Percentiles rank a stretch among this genome's conserved stretches.
These are phyloP conservation scores for Psilopogon haemacephalus DNA, from an alignment of 2,113 vertebrate species.

Conservation along the genomic window DNA sequence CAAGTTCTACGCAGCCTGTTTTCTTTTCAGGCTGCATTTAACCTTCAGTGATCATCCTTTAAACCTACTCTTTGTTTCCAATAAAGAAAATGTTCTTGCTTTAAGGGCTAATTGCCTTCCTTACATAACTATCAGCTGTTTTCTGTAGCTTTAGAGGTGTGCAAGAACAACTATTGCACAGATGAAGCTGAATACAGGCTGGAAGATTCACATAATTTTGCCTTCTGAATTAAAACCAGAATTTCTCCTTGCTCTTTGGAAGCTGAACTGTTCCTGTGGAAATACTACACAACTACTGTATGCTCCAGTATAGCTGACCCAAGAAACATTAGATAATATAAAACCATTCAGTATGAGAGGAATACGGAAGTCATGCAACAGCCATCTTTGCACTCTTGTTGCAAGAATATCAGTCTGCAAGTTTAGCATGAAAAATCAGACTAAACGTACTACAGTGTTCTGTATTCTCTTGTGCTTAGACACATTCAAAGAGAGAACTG, in stretches of 20 bases:
- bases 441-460: background rate
- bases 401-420: background rate
- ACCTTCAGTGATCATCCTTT: slow-evolving; percentile 7
- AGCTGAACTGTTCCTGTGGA: background rate
- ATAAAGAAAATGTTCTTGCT: background rate
- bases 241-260: background rate
- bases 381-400: background rate
- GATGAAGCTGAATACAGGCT: background rate
- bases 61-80: background rate
- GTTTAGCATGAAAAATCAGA: background rate
- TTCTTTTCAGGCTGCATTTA: slow-evolving; percentile 34
- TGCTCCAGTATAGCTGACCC: background rate
- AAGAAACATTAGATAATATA: background rate
- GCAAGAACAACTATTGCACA: background rate
- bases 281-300: background rate
- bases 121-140: background rate
- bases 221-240: background rate
- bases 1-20: slow-evolving; percentile 24
- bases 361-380: background rate
- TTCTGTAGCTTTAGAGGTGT: background rate
- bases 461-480: background rate
- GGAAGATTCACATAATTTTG: background rate
- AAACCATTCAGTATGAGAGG: background rate
- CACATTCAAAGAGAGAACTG: background rate
- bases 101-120: background rate